Conservation (phyloP, 2,113 vertebrate species). For the Rousettus leschenaultii region DNA sequence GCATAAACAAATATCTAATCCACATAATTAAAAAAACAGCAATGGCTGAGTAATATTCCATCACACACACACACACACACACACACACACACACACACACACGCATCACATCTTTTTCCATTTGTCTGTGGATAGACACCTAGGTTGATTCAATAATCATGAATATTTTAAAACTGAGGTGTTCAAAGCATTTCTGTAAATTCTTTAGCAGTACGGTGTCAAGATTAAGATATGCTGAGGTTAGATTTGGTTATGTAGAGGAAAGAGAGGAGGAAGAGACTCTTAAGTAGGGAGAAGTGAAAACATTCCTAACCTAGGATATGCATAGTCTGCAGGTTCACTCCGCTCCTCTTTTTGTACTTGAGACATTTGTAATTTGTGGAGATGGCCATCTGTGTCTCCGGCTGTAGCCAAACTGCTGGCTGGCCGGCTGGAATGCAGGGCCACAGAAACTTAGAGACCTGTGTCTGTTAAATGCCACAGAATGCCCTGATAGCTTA, state of each 20-base stretch:
- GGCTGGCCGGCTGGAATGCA: not conserved
- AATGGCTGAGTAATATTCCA: not conserved
- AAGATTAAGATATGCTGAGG: not conserved
- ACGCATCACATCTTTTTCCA: not conserved
- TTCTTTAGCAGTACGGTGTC: not conserved
- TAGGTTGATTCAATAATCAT: not conserved
- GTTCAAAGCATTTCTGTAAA: not conserved
- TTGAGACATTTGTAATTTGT: not conserved
- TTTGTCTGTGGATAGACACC: not conserved
- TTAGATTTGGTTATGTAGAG: not conserved
- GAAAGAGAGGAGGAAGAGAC: not conserved
- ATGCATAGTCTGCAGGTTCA: not conserved
- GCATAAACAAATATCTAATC: not conserved
- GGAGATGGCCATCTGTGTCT: not conserved
- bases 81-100: too few relatives aligned
- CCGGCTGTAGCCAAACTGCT: not conserved
- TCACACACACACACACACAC: too few relatives aligned
- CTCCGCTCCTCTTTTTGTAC: rapidly evolving
- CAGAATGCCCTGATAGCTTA: not conserved
- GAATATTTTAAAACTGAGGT: not conserved
- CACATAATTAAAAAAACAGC: not conserved
- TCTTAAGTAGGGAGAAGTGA: not conserved
- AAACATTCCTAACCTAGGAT: not conserved
- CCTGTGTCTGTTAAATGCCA: not conserved
- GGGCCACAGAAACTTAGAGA: rapidly evolving